Evolutionary conservation across 2,797 vertebrate genomes (phyloP).

Genomic region (Pipistrellus kuhlii): DNA sequence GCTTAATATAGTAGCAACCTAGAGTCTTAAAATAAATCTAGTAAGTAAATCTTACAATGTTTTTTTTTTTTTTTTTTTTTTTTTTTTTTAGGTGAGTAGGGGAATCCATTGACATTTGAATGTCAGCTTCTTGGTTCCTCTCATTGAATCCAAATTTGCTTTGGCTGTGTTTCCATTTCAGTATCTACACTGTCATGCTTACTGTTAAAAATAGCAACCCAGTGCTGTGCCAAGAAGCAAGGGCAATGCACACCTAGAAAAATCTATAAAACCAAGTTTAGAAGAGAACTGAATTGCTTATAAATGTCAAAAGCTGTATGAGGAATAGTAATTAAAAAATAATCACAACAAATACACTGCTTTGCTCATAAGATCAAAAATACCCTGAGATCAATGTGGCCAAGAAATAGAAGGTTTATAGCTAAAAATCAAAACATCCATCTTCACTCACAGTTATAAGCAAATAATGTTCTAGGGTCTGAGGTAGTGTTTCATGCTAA

Average conservation of each 20-base stretch:
- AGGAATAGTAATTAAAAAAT: slow-evolving; percentile 60
- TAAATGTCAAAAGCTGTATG: slow-evolving; percentile 52
- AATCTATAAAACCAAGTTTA: slow-evolving; percentile 63
- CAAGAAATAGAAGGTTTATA: slow-evolving; percentile 7
- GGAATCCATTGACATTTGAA: slow-evolving; percentile 70
- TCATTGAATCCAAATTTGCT: slow-evolving; percentile 51
- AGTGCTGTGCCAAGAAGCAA: slow-evolving; percentile 63
- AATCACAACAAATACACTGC: not conserved
- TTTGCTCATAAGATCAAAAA: slow-evolving; percentile 35
- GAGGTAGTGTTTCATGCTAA: not conserved
- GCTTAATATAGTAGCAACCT: not conserved
- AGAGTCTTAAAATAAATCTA: slow-evolving; percentile 48
- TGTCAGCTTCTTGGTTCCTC: slow-evolving; percentile 61
- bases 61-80: no score
- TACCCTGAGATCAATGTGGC: not conserved
- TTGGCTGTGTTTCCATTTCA: slow-evolving; percentile 67
- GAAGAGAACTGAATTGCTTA: slow-evolving; percentile 54
- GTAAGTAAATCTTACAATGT: slow-evolving; percentile 36
- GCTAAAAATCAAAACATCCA: not conserved
- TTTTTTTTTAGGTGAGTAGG: not conserved
- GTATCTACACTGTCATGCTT: slow-evolving; percentile 63
- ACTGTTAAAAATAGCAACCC: slow-evolving; percentile 62
- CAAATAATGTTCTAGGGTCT: not conserved
- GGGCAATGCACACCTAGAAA: slow-evolving; percentile 63
- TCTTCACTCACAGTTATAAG: not conserved